Percentiles rank a stretch among this genome's conserved stretches.
Conservation (phyloP, 2,113 vertebrate species). For the Isurus oxyrinchus region DNA sequence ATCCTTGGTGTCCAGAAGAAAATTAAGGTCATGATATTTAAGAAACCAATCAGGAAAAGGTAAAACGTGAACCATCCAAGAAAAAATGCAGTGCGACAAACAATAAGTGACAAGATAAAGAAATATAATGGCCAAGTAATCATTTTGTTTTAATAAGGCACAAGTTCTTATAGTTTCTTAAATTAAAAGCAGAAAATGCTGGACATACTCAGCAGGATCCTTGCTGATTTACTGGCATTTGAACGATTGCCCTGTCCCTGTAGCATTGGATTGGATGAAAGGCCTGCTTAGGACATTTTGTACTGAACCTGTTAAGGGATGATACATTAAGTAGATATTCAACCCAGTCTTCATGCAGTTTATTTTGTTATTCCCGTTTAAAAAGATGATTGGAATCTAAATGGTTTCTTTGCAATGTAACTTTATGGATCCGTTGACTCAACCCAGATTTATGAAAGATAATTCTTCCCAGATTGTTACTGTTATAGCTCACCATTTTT, state of each 20-base stretch:
- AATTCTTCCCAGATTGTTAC: not conserved
- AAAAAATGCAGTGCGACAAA: not conserved
- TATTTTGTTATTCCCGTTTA: not conserved
- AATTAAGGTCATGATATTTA: not conserved
- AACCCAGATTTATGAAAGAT: not conserved
- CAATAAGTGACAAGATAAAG: not conserved
- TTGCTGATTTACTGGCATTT: not conserved
- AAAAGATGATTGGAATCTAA: not conserved
- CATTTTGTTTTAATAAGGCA: not conserved
- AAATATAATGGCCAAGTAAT: not conserved
- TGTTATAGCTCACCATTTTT: not conserved
- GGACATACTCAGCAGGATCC: not conserved
- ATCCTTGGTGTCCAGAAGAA: not conserved
- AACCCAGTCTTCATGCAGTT: not conserved
- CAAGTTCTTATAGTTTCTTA: not conserved
- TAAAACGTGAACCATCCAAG: not conserved
- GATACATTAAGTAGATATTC: not conserved
- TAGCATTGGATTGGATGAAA: not conserved
- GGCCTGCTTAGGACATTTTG: not conserved
- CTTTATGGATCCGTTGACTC: not conserved
- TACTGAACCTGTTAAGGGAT: not conserved
- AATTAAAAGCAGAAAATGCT: not conserved
- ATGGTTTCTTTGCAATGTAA: not conserved
- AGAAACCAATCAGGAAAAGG: not conserved
- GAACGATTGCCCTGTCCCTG: not conserved